Conservation (phyloP, 2,888 invertebrate genomes). For the Caenorhabditis sp. region DNA sequence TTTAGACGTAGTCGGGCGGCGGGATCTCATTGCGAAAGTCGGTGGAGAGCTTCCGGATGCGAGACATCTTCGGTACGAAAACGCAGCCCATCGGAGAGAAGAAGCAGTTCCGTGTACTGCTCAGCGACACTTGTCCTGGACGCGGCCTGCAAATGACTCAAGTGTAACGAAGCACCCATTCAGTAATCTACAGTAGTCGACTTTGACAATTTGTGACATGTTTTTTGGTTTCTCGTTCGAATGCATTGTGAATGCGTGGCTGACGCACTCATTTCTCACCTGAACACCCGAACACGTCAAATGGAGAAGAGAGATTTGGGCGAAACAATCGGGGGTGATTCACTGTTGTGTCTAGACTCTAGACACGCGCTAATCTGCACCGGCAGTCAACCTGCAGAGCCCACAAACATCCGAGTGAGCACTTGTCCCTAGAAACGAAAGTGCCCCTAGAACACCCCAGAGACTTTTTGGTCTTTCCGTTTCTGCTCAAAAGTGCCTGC, state of each 20-base stretch:
- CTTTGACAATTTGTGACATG: too few species aligned
- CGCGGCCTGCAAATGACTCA: conserved; percentile 48
- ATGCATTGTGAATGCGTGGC: background rate
- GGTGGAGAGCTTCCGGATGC: conserved; percentile 46
- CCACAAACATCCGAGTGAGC: too few species aligned
- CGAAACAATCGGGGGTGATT: background rate
- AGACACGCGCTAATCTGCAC: conserved; percentile 1
- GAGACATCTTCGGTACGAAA: conserved; percentile 59
- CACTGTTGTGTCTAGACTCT: background rate
- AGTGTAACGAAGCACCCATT: too few species aligned
- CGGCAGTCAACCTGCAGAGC: too few species aligned
- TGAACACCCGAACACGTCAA: background rate
- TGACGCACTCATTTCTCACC: background rate
- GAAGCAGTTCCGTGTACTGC: conserved; percentile 58
- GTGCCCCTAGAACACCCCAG: conserved; percentile 11
- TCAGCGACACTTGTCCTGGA: conserved; percentile 44
- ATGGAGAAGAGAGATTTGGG: background rate
- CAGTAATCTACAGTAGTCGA: too few species aligned
- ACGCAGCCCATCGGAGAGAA: conserved; percentile 68
- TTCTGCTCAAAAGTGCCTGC: conserved; percentile 5
- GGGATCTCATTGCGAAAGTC: conserved; percentile 51
- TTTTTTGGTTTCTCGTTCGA: background rate
- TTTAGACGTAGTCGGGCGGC: conserved; percentile 47
- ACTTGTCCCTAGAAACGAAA: background rate
- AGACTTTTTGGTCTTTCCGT: background rate